A percentile compares a stretch with the other conserved stretches of the same genome.
These are phyloP conservation scores for Kryptopterus vitreolus DNA, from an alignment of 2,797 vertebrate genomes.

Conservation along the genomic window DNA sequence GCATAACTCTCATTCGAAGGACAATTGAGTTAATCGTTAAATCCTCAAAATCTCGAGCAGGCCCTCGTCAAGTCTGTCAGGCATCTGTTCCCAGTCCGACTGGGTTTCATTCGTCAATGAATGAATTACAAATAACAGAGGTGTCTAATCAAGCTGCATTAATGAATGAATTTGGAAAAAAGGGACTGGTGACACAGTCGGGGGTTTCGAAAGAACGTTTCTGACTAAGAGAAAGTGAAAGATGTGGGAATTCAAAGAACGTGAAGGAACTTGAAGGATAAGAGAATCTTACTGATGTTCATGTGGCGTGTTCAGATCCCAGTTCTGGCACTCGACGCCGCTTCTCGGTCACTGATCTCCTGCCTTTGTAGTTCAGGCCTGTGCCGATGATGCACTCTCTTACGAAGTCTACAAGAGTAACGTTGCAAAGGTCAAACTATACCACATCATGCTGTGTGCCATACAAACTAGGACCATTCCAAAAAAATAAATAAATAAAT, in stretches of 20 bases:
- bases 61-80: constrained; percentile 15
- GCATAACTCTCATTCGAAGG: not conserved
- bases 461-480: constrained; percentile 8
- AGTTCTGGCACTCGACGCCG: constrained; percentile 89
- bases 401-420: constrained; percentile 79
- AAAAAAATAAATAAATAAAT: not conserved
- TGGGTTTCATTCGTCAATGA: constrained; percentile 37
- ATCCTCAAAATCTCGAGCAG: constrained; percentile 9
- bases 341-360: constrained; percentile 84
- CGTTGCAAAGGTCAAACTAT: constrained; percentile 6
- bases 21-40: constrained; percentile 31
- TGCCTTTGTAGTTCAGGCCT: constrained; percentile 90
- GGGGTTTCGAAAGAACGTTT: constrained; percentile 7
- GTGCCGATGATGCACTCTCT: constrained; percentile 92
- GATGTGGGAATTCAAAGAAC: not conserved
- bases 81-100: constrained; percentile 1
- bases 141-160: constrained; percentile 30
- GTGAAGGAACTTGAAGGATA: not conserved
- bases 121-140: constrained; percentile 21
- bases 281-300: constrained; percentile 90
- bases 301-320: constrained; percentile 92
- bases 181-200: constrained; percentile 3
- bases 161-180: not conserved
- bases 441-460: not conserved
- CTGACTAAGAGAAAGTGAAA: not conserved